Evolutionary conservation across 2,888 invertebrate genomes (phyloP), one percentile per base, ranked within the genome.

Genomic region (Tipula lateralis): DNA sequence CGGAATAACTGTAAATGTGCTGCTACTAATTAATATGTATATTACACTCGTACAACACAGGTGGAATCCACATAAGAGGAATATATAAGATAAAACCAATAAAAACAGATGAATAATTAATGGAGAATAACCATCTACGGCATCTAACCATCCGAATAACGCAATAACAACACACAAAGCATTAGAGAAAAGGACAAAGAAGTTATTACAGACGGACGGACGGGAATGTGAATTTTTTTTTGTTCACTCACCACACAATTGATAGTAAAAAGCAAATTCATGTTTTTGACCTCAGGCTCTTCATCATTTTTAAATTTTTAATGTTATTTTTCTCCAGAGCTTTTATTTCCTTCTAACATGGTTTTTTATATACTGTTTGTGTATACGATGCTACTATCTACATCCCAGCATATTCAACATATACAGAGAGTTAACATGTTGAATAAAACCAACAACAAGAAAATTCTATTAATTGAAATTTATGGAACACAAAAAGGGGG

Each of bases 191-290:
- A 66, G 66, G 24, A 66, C 66, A 66, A 66, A 66, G 66, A 66
- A 66, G 24, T 66, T 66, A 9, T 24, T 66, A 24, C 66, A 66
- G 66, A 66, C 66, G 66, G 66, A 66, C 66, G 66, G 66, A 24
- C 66, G 66, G 66, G 24, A 66, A 66, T 66, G 66, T 66, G 66
- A 66, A 66, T 24, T 24, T 66, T 24, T 24, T n/a, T 66, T 24
- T 7, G 9, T 50, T 66, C 66, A 24, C 66, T 66, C 66, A 66
- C 66, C 66, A 66, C 66, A 66, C 66, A 66, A 66, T 66, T 66
- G 66, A 66, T 66, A 66, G 66, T 66, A 66, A 66, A 66, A 66
- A 66, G 66, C 66, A 66, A 66, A 66, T 66, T 66, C 66, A 66
- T 66, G 66, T 66, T 66, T 66, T 66, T 66, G 66, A 66, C 66